Base-by-base conservation (phyloP, 92 coral and sea anemone species). In the Meandrina meandrites region DNA sequence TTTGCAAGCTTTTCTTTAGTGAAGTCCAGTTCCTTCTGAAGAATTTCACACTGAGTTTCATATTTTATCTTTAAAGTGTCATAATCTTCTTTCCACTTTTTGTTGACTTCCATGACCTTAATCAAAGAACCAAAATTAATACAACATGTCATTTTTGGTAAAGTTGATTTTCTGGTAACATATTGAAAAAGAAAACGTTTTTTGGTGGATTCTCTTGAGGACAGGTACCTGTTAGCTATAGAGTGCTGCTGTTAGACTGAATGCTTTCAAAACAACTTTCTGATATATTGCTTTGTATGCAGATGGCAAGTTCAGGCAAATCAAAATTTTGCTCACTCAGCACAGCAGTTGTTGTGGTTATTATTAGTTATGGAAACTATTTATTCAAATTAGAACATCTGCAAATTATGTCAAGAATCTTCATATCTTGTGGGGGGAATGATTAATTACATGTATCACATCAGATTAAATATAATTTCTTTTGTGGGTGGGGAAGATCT, bases 61-160 rank as follows among this genome's bases (percentile, higher is more conserved):
- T 86, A 88, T 88, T 92, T 92, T 77, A 78, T 77, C 84, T 89
- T 88, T 24, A 96, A 54, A 82, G 88, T 85, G 30, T 93, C 93
- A 47, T 93, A 96, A 32, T 96, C 98, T 78, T 81, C 92, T 84
- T 94, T 93, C 98, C 98, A 96, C 82, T 91, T 95, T 79, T 87
- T 89, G 82, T 96, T 96, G 31, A 91, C 92, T 82, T 88, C 87
- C 86, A 94, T 90, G 56, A 92, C 98, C 98, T 94, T 42, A 27
- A 64, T 56, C n/a, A 45, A 84, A n/a, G n/a, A 77, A 50, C 34
- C 34, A 28, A 66, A 66, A 27, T 66, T 27, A 66, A 66, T 9
- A n/a, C 70, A 64, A 27, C 68, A 64, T 66, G 71, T 54, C 35
- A 27, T 28, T 12, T 66, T n/a, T n/a, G n/a, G n/a, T n/a, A n/a